Base-by-base conservation (phyloP, 2,888 invertebrate species). In the Cyclophora albipunctata region DNA sequence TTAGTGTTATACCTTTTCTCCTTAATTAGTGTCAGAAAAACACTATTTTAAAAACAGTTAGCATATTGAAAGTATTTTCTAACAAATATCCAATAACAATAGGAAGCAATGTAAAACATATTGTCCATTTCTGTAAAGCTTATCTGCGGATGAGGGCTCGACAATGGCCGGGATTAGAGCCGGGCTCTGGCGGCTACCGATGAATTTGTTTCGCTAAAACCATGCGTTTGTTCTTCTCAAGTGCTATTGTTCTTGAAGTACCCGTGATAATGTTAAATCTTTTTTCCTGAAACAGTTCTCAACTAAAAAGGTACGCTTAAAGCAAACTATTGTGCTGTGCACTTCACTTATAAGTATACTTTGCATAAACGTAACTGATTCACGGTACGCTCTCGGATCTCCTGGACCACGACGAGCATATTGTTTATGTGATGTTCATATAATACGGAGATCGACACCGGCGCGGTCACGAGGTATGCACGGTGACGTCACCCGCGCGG, bases 131-230 rank as follows among this genome's bases (percentile, higher is more conserved):
- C 20, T 20, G 20, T 20, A 20, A 20, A 20, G 20, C 20, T 20
- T 20, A 20, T 20, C 20, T 20, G 20, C 20, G 20, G 20, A 20
- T n/a, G n/a, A 2, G 20, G 37, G 2, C 37, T 37, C 37, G 37
- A 74, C 77, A 81, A 81, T 75, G 60, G 52, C 44, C 55, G 59
- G 69, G 71, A 75, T 78, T 75, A 37, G 4, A 37, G 4, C 37
- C 37, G 4, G 37, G 4, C n/a, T 42, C 42, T 7, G 42, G 57
- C 57, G 55, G 70, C 75, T 74, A 73, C 73, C 63, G 64, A 64
- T 64, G 57, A 61, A 60, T 63, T 62, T 58, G 55, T 60, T 62
- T 53, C 53, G 47, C 51, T 44, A 51, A 57, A 55, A 51, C 50
- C 45, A 45, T 46, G 45, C 20, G 49, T 49, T 57, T 56, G 53